Evolutionary conservation across 2,888 invertebrate species (phyloP).

Genomic region (Lamproptera curius): DNA sequence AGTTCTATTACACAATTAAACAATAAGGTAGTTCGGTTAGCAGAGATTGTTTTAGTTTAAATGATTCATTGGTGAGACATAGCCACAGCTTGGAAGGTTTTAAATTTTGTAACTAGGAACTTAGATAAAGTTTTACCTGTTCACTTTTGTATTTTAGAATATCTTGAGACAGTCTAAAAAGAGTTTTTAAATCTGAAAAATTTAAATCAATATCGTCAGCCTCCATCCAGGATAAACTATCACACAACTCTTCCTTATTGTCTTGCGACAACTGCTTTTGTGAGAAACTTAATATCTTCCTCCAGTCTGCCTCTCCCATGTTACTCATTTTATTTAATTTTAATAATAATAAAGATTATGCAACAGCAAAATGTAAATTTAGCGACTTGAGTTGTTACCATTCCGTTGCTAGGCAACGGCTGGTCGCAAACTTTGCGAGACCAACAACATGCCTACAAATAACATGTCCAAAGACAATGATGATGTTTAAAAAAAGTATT

Average conservation of each 20-base stretch:
- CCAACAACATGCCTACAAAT: too few species aligned
- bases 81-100: too few species aligned
- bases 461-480: too few species aligned
- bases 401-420: conserved; percentile 50
- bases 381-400: conserved; percentile 6
- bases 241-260: conserved; percentile 81
- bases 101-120: too few species aligned
- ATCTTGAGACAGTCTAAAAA: conserved; percentile 82
- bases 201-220: conserved; percentile 77
- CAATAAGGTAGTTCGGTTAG: too few species aligned
- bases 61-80: too few species aligned
- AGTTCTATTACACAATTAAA: too few species aligned
- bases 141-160: conserved; percentile 83
- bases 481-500: too few species aligned
- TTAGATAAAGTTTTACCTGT: too few species aligned
- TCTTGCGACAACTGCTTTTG: conserved; percentile 76
- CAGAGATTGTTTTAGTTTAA: too few species aligned
- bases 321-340: not conserved
- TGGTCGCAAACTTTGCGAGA: too few species aligned
- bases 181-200: conserved; percentile 72
- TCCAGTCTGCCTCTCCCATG: conserved; percentile 78
- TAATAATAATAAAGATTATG: conserved; percentile 12
- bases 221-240: conserved; percentile 80
- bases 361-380: not conserved
- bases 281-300: conserved; percentile 73